phyloP scores from a whole-genome alignment of 2,113 vertebrate genomes.

The Crocuta crocuta region DNA sequence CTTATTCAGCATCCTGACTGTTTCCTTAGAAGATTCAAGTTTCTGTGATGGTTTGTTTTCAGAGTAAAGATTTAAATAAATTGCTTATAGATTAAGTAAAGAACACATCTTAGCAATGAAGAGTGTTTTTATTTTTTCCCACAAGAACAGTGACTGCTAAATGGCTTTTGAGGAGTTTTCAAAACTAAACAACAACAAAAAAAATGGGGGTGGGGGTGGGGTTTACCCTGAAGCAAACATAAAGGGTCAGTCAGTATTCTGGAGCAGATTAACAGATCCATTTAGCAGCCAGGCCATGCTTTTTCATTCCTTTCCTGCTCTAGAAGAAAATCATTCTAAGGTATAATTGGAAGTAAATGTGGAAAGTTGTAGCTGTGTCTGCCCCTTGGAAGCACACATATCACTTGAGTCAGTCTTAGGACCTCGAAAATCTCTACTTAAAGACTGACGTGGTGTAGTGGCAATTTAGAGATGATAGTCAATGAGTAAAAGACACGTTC shows the following conservation, averaged over 20 bases:
- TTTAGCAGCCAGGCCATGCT: not conserved
- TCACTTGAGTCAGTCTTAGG: not conserved
- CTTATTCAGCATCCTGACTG: not conserved
- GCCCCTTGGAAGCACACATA: not conserved
- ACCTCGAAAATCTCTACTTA: not conserved
- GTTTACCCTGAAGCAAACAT: not conserved
- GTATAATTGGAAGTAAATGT: not conserved
- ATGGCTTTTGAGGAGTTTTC: slow-evolving; percentile 30
- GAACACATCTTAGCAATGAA: not conserved
- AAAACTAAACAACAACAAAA: not conserved
- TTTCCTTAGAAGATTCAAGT: not conserved
- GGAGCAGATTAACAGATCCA: not conserved
- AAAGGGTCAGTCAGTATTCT: not conserved
- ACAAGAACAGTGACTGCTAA: slow-evolving; percentile 26
- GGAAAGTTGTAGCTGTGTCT: not conserved
- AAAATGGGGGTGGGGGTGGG: not conserved
- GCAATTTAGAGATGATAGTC: not conserved
- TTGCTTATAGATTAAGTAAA: not conserved
- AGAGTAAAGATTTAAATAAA: slow-evolving; percentile 36
- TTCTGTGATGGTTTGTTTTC: not conserved
- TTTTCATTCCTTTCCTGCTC: not conserved
- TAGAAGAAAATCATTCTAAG: slow-evolving; percentile 35
- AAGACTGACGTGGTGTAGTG: not conserved
- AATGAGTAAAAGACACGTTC: not conserved
- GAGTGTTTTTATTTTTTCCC: not conserved